Percentiles rank a stretch among this genome's conserved stretches.
Evolutionary conservation across 2,113 vertebrate genomes (phyloP).

Genomic region (Centropristis striata): DNA sequence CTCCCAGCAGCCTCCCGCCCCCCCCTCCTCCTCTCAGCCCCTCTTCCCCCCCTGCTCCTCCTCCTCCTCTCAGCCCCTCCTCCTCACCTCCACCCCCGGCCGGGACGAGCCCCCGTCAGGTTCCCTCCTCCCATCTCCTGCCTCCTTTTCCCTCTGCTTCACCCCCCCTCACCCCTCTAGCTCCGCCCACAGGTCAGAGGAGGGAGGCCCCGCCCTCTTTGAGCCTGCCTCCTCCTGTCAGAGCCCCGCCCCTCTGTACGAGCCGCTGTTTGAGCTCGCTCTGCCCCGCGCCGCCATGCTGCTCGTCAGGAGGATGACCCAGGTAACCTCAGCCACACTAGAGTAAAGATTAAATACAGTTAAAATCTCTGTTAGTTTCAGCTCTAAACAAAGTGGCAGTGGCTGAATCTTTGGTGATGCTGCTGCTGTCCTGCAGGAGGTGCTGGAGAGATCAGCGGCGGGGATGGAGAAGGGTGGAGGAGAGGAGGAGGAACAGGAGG

Average conservation of each 20-base stretch:
- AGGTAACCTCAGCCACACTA: constrained; percentile 72
- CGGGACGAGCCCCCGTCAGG: constrained; percentile 61
- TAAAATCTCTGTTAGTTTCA: too few species aligned
- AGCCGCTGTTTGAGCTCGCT: constrained; percentile 93
- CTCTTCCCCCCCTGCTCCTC: constrained; percentile 1
- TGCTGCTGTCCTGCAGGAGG: constrained; percentile 70
- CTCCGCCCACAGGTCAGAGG: constrained; percentile 60
- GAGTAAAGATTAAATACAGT: too few species aligned
- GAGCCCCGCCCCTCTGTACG: constrained; percentile 84
- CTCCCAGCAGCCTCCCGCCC: constrained; percentile 87
- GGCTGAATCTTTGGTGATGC: too few species aligned
- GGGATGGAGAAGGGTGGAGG: constrained; percentile 40
- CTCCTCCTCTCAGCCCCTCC: constrained; percentile 21
- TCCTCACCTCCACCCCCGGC: constrained; percentile 83
- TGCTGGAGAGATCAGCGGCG: constrained; percentile 63
- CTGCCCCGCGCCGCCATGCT: constrained; percentile 92
- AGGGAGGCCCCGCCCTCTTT: background rate
- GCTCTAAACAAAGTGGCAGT: too few species aligned
- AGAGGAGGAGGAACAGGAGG: constrained; percentile 71
- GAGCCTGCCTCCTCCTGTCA: constrained; percentile 35
- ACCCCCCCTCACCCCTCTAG: constrained; percentile 86
- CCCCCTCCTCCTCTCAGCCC: background rate
- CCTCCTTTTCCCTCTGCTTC: constrained; percentile 82
- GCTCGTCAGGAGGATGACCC: constrained; percentile 89
- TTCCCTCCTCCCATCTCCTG: constrained; percentile 61